Base-by-base conservation (phyloP, 2,113 vertebrate genomes). In the Ictidomys tridecemlineatus region DNA sequence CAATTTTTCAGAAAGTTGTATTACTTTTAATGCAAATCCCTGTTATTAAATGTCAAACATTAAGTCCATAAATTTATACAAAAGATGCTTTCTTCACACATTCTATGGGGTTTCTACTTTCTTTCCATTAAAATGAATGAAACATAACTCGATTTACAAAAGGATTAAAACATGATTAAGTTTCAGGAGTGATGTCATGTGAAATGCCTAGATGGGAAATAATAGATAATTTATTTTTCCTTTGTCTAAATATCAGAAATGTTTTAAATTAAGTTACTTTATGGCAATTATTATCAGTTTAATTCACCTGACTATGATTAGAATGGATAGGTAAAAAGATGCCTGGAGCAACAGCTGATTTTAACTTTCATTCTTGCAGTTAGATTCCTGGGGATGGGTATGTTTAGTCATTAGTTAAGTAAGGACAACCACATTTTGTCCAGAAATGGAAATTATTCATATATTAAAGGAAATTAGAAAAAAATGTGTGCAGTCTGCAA, bases 381-480 rank as follows among this genome's bases (percentile, higher is more conserved):
- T 39, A 39, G 39, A 39, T 39, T 39, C 39, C 39, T 39, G 39
- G 39, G 39, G 39, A 39, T 39, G 2, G 39, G 39, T 39, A 39
- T 39, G 39, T 39, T 39, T 39, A 39, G 39, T 39, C 2, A 39
- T 39, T 39, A 39, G 39, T 39, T 39, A 39, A 39, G 39, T 39
- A 34, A 89, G 22, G 12, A 79, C 13, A 78, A 76, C 5, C 48
- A 28, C 39, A 70, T 90, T 85, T 78, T 18, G 34, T 48, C 48
- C 48, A 48, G 48, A 48, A 48, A 48, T 48, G 48, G 48, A 48
- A 48, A 48, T 48, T 48, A 89, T 30, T 89, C 24, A 24, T 37
- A 3, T 77, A 72, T 90, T 90, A 87, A 77, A 95, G 30, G 42
- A 96, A 90, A 70, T 72, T 56, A 89, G 34, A 45, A 95, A 42